Conservation (phyloP, 2,888 invertebrate genomes). For the Hydriomena furcata region DNA sequence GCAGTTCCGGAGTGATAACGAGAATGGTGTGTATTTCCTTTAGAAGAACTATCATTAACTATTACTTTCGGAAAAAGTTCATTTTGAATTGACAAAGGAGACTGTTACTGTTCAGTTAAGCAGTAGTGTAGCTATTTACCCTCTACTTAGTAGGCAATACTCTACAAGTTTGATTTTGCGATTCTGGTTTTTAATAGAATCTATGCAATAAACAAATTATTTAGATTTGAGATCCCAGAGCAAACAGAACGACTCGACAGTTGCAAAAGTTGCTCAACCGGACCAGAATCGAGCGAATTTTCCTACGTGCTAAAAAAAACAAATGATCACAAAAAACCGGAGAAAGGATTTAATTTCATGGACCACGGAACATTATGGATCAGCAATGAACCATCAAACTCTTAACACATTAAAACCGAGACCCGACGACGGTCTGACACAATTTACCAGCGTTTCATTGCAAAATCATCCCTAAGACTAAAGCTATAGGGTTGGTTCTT, state of each 20-base stretch:
- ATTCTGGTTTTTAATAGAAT: too few relatives aligned
- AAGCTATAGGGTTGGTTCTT: constrained; percentile 15
- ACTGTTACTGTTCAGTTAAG: too few relatives aligned
- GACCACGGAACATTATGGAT: constrained; percentile 19
- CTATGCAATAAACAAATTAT: too few relatives aligned
- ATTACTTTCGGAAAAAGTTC: not conserved
- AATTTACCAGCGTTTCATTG: constrained; percentile 26
- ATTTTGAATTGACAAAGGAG: too few relatives aligned
- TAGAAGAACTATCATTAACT: too few relatives aligned
- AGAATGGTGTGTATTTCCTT: too few relatives aligned
- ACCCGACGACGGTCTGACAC: constrained; percentile 34
- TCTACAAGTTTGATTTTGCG: too few relatives aligned
- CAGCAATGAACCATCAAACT: constrained; percentile 30
- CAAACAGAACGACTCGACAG: too few relatives aligned
- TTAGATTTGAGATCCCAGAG: too few relatives aligned
- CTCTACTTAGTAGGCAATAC: too few relatives aligned
- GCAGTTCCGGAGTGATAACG: constrained; percentile 5
- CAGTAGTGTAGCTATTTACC: too few relatives aligned
- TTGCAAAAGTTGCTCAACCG: too few relatives aligned
- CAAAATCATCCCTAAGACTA: constrained; percentile 17
- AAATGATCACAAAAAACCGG: constrained; percentile 16
- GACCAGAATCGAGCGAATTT: constrained; percentile 1
- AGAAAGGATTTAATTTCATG: constrained; percentile 24
- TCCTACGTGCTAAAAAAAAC: not conserved
- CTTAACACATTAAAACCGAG: constrained; percentile 38